Evolutionary conservation across 2,797 vertebrate genomes (phyloP), one percentile per base, ranked within the genome.

Genomic region (Pseudochaenichthys georgianus): DNA sequence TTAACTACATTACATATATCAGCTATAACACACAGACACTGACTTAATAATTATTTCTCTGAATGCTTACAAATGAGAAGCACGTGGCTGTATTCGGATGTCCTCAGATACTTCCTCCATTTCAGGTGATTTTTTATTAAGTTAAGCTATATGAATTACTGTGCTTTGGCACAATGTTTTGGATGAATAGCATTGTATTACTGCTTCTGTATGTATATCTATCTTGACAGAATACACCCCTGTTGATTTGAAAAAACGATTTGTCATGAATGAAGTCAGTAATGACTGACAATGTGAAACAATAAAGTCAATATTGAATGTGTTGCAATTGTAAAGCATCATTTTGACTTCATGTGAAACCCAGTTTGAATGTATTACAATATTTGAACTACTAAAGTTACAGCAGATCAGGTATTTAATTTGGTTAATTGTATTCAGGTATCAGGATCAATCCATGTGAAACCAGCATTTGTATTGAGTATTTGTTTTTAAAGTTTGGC

Each of bases 1-100:
- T 38, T 38, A 7, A 38, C 34, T 9, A 9, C 34, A 38, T 5
- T 34, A 34, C 34, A 63, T 78, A 64, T 84, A 62, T 38, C 59
- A 34, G 72, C 61, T 43, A 60, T 60, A 34, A 78, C 52, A 69
- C 72, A 15, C 85, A 75, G 11, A 82, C 82, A 84, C 71, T 77
- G 75, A 78, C 71, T 70, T 69, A 41, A 78, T 50, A 58, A 81
- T 84, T 50, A 75, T 80, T 74, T 66, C 67, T 83, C 38, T 60
- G 61, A 69, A 53, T 45, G 43, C 50, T 75, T 72, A 66, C 63
- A 85, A 75, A 83, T 85, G 77, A 78, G 70, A 87, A 86, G 71
- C 87, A 88, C 47, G 66, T 88, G 88, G 53, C n/a, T 79, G 78
- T 88, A 66, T 80, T 84, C 61, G 64, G 73, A 90, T 79, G 76